Evolutionary conservation across 2,888 invertebrate genomes (phyloP).

Genomic region (Hypercompe scribonia): DNA sequence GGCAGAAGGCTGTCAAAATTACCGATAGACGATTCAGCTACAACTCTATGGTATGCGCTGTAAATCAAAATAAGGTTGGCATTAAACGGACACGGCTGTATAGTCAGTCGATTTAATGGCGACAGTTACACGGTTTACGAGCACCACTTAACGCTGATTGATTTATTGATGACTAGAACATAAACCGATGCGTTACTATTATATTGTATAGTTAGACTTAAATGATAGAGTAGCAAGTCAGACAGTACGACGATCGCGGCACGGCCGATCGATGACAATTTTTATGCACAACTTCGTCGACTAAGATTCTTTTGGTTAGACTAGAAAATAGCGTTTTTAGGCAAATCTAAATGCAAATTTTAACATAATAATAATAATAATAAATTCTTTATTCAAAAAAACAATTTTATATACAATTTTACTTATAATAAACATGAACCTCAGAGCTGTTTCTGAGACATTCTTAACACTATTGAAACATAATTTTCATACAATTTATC

Average conservation of each 20-base stretch:
- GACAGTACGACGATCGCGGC: not conserved
- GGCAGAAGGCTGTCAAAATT: not conserved
- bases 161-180: slow-evolving; percentile 32
- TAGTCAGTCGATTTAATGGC: slow-evolving; percentile 26
- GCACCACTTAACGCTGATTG: slow-evolving; percentile 32
- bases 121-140: slow-evolving; percentile 38
- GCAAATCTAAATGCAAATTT: not conserved
- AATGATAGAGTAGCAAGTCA: not conserved
- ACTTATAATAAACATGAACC: too few species aligned
- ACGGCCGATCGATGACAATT: not conserved
- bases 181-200: slow-evolving; percentile 11
- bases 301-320: not conserved
- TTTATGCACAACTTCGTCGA: not conserved
- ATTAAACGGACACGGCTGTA: slow-evolving; percentile 28
- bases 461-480: not conserved
- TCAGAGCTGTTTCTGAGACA: not conserved
- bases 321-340: not conserved
- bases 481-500: not conserved
- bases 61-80: slow-evolving; percentile 40
- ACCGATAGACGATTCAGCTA: not conserved
- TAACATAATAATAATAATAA: too few species aligned
- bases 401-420: too few species aligned
- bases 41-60: slow-evolving; percentile 12
- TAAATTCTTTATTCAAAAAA: too few species aligned
- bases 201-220: not conserved